Base-by-base conservation (phyloP, 2,888 invertebrate genomes). In the Zaprionus bogoriensis region DNA sequence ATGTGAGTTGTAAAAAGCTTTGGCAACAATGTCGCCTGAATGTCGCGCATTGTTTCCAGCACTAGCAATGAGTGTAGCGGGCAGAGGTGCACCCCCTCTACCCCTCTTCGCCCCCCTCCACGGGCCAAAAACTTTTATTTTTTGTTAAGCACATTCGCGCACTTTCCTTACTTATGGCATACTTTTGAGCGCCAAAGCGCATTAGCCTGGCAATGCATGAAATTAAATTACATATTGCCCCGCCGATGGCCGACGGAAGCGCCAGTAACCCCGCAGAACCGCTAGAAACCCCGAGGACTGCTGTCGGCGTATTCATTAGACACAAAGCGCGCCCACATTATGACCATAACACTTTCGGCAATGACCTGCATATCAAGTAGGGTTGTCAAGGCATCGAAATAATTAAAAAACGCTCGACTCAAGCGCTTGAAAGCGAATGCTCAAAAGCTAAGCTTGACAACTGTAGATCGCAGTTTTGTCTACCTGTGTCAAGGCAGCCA, bases 131-230 rank as follows among this genome's bases (percentile, higher is more conserved):
- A 71, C 55, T 82, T 81, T 73, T 77, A 58, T 65, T 63, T 69
- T 81, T 77, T 82, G 60, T 75, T 80, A 84, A 87, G 87, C 81
- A 84, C 84, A 81, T 87, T 81, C 72, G 75, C 84, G 81, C 67
- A 67, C 81, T 83, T 84, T 67, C 47, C 79, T 78, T 85, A 79
- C 86, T 77, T 85, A 72, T 77, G 64, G 86, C 76, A 70, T 77
- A 86, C 74, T 85, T 80, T 86, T 72, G 66, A 86, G 84, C 81
- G 77, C 67, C 63, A 80, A 85, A 82, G 67, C 86, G 77, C 83
- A 87, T 86, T 84, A 87, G 85, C 69, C 87, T 84, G 84, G 65
- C 87, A 80, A 78, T 86, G 85, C 87, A 81, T 87, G 87, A 86
- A 87, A 84, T 84, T 87, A 83, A 86, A 84, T 77, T 74, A 80